A percentile compares a stretch with the other conserved stretches of the same genome.
Evolutionary conservation across 2,888 invertebrate species (phyloP).

Genomic region (Drosophila lacicola): DNA sequence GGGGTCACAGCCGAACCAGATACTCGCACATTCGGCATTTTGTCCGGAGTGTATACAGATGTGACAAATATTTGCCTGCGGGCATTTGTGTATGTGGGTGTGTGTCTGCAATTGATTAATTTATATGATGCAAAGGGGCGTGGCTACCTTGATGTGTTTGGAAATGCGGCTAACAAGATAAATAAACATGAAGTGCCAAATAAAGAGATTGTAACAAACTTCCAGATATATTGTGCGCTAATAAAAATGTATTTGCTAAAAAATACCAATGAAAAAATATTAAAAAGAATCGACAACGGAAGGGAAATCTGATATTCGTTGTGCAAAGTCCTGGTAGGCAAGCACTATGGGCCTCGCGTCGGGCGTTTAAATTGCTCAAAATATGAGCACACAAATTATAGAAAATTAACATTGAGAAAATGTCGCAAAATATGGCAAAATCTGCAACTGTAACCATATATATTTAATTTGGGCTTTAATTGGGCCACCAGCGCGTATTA

Average conservation of each 20-base stretch:
- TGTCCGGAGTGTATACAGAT: conserved; percentile 56
- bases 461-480: conserved; percentile 19
- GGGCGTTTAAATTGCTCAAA: too few relatives aligned
- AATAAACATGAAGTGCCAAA: conserved; percentile 49
- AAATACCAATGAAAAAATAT: neutral
- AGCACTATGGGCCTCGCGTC: neutral
- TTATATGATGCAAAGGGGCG: conserved; percentile 54
- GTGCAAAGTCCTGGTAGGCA: neutral
- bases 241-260: conserved; percentile 15
- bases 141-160: conserved; percentile 31
- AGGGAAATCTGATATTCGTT: conserved; percentile 16
- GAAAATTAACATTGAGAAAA: conserved; percentile 5
- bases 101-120: conserved; percentile 72
- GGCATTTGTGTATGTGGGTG: conserved; percentile 26
- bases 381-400: neutral
- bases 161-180: conserved; percentile 51
- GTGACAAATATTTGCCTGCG: conserved; percentile 61
- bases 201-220: conserved; percentile 41
- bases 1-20: conserved; percentile 30
- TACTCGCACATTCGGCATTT: conserved; percentile 36
- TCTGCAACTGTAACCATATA: conserved; percentile 16
- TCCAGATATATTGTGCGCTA: conserved; percentile 12
- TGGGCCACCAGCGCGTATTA: conserved; percentile 14
- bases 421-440: conserved; percentile 12
- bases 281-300: neutral